Conservation (phyloP, 1,140 invertebrate genomes). For the Matsumurasca onukii region DNA sequence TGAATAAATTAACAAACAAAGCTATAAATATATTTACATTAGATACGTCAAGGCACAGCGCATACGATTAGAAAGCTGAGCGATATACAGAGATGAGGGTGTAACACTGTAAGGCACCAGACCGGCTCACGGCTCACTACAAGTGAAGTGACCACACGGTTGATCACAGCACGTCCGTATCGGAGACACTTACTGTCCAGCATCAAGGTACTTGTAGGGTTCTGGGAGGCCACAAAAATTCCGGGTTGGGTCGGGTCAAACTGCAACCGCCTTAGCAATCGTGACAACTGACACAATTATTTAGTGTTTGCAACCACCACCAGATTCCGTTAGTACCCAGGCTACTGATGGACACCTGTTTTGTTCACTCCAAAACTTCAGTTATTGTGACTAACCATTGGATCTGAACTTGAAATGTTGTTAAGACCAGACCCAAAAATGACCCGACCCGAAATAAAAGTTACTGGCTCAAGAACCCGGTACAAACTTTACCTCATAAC, state of each 20-base stretch:
- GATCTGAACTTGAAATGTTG: too few relatives aligned
- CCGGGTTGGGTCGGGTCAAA: neutral
- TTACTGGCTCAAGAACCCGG: too few relatives aligned
- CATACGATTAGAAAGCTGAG: constrained; percentile 9
- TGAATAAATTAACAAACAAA: constrained; percentile 12
- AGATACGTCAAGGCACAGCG: constrained; percentile 2
- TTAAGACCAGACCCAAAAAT: too few relatives aligned
- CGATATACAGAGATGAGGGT: neutral
- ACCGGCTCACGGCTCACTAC: too few relatives aligned
- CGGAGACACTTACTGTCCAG: neutral
- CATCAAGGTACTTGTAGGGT: neutral
- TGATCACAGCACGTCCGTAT: neutral
- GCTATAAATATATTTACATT: neutral
- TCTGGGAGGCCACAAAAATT: neutral
- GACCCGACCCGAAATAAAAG: too few relatives aligned
- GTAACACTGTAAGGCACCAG: constrained; percentile 3
- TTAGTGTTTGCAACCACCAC: too few relatives aligned
- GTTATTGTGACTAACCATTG: too few relatives aligned
- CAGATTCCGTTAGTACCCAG: too few relatives aligned
- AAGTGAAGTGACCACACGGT: neutral
- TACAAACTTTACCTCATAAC: too few relatives aligned
- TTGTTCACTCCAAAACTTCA: too few relatives aligned
- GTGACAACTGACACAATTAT: neutral
- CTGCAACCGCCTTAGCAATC: neutral
- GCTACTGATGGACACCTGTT: too few relatives aligned